A percentile compares a stretch with the other conserved stretches of the same genome.
Evolutionary conservation across 2,888 invertebrate species (phyloP).

Genomic region (Dexiosoma caninum): DNA sequence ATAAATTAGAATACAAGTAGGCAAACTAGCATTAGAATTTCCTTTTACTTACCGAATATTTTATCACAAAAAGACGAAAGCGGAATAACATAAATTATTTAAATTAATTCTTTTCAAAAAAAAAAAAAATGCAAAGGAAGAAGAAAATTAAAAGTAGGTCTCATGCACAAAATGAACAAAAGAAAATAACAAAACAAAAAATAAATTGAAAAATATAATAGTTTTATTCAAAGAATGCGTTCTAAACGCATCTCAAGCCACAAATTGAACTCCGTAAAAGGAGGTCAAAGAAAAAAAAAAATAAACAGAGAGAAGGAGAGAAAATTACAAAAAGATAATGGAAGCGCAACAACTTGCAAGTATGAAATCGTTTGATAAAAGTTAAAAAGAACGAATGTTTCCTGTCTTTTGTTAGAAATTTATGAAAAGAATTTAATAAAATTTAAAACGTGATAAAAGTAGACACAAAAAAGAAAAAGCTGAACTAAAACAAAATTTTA

Average conservation of each 20-base stretch:
- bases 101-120: not conserved
- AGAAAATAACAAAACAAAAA: not conserved
- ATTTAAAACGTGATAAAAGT: not conserved
- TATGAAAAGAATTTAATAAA: not conserved
- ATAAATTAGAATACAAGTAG: not conserved
- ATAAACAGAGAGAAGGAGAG: not conserved
- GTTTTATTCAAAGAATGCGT: not conserved
- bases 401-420: conserved; percentile 4
- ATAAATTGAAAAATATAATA: too few relatives aligned
- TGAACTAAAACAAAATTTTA: not conserved
- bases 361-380: conserved; percentile 17
- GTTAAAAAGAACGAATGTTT: not conserved
- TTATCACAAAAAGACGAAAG: not conserved
- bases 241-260: conserved; percentile 16
- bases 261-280: conserved; percentile 12
- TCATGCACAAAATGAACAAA: not conserved
- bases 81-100: not conserved
- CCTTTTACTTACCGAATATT: not conserved
- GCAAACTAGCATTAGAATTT: not conserved
- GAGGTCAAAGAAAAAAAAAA: not conserved
- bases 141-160: not conserved
- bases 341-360: not conserved
- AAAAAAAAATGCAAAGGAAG: not conserved
- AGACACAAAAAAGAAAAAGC: not conserved
- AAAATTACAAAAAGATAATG: not conserved